phyloP scores from a whole-genome alignment of 2,113 vertebrate species.

The Silurus glanis region DNA sequence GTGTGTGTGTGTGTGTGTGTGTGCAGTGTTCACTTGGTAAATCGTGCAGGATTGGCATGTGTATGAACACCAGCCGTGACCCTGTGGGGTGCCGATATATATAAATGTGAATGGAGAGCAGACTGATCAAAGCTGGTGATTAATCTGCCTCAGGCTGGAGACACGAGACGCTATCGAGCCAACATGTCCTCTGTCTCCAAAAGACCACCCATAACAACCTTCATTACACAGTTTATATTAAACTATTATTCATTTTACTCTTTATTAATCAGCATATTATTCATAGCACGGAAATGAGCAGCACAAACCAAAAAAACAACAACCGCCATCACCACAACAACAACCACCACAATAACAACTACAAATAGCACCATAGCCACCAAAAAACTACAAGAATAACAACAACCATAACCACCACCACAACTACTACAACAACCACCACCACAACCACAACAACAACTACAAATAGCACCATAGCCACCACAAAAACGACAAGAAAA shows the following conservation, averaged over 20 bases:
- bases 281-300: not conserved
- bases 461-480: not conserved
- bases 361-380: not conserved
- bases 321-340: not conserved
- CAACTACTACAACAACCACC: not conserved
- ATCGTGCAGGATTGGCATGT: not conserved
- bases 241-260: not conserved
- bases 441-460: not conserved
- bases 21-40: not conserved
- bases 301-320: not conserved
- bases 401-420: not conserved
- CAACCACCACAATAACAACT: not conserved
- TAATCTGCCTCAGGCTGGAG: not conserved
- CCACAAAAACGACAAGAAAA: not conserved
- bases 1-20: not conserved
- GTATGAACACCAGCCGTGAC: not conserved
- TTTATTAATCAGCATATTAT: not conserved
- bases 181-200: not conserved
- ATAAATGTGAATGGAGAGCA: not conserved
- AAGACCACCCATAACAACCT: not conserved
- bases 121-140: not conserved
- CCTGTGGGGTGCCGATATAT: not conserved
- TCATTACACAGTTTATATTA: not conserved
- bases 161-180: not conserved
- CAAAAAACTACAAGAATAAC: not conserved